Evolutionary conservation across 2,113 vertebrate genomes (phyloP).

Genomic region (Gnathochromis pfefferi): DNA sequence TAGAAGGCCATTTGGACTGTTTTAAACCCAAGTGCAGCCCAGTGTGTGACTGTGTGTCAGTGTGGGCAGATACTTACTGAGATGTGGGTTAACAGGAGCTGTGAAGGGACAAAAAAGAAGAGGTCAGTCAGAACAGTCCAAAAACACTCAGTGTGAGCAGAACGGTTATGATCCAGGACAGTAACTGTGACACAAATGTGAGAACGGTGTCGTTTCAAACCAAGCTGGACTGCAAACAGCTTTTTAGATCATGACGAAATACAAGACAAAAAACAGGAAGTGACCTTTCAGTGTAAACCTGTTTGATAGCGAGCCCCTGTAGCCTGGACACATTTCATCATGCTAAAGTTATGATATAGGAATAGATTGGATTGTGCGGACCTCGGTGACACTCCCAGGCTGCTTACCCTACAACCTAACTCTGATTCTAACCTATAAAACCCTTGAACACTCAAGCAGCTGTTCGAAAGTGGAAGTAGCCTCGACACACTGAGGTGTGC

Average conservation of each 20-base stretch:
- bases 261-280: neutral
- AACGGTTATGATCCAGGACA: neutral
- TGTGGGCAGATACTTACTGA: conserved; percentile 66
- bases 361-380: neutral
- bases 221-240: neutral
- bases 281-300: neutral
- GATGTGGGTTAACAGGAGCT: conserved; percentile 75
- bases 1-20: neutral
- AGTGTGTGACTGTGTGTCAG: neutral
- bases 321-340: neutral
- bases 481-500: neutral
- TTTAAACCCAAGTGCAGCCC: neutral
- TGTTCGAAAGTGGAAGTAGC: neutral
- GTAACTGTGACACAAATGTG: neutral
- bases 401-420: neutral
- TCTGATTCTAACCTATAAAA: neutral
- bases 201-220: neutral
- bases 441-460: neutral
- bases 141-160: neutral
- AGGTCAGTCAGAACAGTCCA: neutral
- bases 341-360: neutral
- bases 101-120: conserved; percentile 25
- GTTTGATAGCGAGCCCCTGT: rapidly evolving
- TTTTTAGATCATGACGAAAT: neutral
- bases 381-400: neutral